phyloP scores from a whole-genome alignment of 2,113 vertebrate genomes.

The Gymnobelideus leadbeateri region DNA sequence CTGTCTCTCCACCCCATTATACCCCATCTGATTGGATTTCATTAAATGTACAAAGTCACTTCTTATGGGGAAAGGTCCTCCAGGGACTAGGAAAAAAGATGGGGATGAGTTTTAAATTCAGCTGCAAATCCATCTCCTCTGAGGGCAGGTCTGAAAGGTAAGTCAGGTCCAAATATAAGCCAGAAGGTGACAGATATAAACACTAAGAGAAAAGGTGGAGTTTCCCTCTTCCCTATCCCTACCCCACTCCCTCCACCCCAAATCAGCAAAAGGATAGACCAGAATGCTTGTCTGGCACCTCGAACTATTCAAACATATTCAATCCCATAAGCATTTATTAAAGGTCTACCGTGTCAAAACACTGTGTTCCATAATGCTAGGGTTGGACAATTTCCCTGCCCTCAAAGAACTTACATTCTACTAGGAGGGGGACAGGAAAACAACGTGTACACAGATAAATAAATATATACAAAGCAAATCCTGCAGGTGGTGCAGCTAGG shows the following conservation, averaged over 20 bases:
- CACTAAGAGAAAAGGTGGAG: no score
- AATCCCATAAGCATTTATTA: no score
- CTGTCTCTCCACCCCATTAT: neutral
- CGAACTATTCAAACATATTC: no score
- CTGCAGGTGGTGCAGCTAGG: neutral
- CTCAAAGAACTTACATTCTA: no score
- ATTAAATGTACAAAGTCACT: neutral
- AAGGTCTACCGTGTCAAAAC: no score
- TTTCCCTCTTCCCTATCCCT: neutral
- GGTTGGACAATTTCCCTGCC: no score
- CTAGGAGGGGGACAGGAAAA: no score
- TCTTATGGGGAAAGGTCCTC: neutral
- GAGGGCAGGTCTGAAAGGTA: neutral
- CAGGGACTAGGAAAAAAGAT: neutral
- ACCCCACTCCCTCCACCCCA: no score
- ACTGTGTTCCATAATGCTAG: no score
- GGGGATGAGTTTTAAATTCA: no score
- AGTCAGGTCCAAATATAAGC: neutral
- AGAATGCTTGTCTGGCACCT: no score
- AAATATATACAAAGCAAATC: neutral
- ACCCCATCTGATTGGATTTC: neutral
- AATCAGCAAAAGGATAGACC: no score
- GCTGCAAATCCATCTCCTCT: neutral
- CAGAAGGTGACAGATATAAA: neutral
- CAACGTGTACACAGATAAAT: neutral